Percentiles rank a stretch among this genome's conserved stretches.
Evolutionary conservation across 2,797 vertebrate genomes (phyloP).

Genomic region (Poecilia velifera): DNA sequence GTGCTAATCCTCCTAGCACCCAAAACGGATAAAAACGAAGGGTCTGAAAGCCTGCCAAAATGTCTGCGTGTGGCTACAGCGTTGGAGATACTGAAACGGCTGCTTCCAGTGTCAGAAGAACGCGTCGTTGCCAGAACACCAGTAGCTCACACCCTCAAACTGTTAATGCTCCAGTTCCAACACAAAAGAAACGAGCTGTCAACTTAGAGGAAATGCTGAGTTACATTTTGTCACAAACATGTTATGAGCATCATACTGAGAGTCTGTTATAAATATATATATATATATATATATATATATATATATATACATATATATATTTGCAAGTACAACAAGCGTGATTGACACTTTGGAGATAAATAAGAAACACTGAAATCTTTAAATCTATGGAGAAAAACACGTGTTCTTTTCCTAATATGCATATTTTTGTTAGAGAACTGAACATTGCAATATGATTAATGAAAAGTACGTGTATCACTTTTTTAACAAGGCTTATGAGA

Average conservation of each 20-base stretch:
- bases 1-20: background rate
- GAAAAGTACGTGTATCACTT: no score
- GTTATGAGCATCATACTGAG: background rate
- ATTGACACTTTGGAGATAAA: background rate
- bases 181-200: background rate
- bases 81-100: background rate
- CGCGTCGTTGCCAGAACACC: background rate
- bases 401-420: background rate
- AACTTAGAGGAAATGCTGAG: slow-evolving; percentile 1
- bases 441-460: background rate
- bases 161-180: background rate
- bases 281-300: no score
- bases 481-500: background rate
- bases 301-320: no score
- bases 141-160: background rate
- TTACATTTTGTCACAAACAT: background rate
- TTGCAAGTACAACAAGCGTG: background rate
- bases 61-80: background rate
- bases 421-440: background rate
- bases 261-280: no score
- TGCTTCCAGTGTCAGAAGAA: slow-evolving; percentile 2
- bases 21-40: background rate
- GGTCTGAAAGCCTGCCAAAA: background rate
- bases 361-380: background rate
- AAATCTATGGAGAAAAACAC: background rate